Evolutionary conservation across 2,113 vertebrate species (phyloP), one percentile per base, ranked within the genome.

Genomic region (Brienomyrus brachyistius): DNA sequence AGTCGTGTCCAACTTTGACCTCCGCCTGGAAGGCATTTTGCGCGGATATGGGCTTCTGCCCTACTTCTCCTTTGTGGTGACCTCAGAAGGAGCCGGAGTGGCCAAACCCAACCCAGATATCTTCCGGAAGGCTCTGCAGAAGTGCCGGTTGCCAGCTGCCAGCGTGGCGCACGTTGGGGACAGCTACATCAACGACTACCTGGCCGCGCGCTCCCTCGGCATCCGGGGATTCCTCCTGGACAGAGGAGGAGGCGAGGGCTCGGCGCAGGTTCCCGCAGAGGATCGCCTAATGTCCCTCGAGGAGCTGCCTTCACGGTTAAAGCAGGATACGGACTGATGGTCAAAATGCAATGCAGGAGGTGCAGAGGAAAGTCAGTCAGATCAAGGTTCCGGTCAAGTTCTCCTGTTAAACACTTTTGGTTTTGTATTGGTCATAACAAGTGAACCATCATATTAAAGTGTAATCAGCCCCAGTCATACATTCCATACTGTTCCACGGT

Each of bases 1-100:
- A 0, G 95, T 98, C 0, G 91, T 99, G 17, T 99, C 98, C 90
- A 99, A 99, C 94, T 99, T 99, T 3, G 98, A 99, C 89, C 92
- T 0, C 1, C 95, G 98, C 2, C 94, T 99, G 17, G 96, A 97
- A 90, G 91, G 35, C 6, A 93, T 99, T 86, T 93, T 99, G 54
- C 87, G 0, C 0, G 94, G 80, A 13, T 96, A 97, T 88, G 90
- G 92, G 74, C 96, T 99, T 45, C 92, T 94, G 83, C 92, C 95
- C 35, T 92, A 98, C 92, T 99, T 99, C 0, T 94, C 95, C 21
- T 99, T 99, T 89, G 89, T 99, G 86, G 88, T 99, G 90, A 98
- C 97, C 3, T 98, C 98, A 0, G 98, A 98, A 92, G 94, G 92
- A 0, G 93, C 91, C 0, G 96, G 97, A 1, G 94, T 95, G 0